These are phyloP conservation scores for Diachasmimorpha longicaudata DNA, from an alignment of 1,140 invertebrate species.

Conservation along the genomic window DNA sequence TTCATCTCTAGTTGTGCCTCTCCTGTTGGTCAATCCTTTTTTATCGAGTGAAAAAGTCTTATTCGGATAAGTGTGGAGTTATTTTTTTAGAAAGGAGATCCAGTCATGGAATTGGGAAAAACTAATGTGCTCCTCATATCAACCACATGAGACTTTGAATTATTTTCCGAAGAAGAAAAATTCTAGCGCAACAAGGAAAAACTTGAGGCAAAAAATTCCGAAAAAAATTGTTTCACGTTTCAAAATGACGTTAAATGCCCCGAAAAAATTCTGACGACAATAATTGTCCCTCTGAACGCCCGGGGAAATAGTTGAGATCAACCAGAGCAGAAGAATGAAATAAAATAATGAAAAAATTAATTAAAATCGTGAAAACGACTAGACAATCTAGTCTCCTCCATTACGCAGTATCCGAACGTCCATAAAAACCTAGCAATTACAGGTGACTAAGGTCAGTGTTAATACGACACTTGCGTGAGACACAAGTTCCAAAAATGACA, in stretches of 20 bases:
- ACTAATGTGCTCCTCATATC: not conserved
- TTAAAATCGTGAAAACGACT: not conserved
- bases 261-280: no score
- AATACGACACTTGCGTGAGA: slow-evolving; percentile 60
- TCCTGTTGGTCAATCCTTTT: not conserved
- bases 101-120: not conserved
- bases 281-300: no score
- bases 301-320: no score
- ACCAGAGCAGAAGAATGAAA: no score
- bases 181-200: no score
- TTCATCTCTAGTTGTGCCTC: not conserved
- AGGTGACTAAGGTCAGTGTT: slow-evolving; percentile 62
- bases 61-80: not conserved
- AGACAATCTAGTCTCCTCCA: not conserved
- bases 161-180: no score
- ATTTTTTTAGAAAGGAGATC: no score
- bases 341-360: no score
- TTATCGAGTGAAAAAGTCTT: not conserved
- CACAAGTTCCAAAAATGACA: slow-evolving; percentile 60
- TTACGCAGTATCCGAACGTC: not conserved
- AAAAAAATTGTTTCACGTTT: no score
- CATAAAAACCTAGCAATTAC: slow-evolving; percentile 47
- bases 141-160: no score
- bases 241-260: no score
- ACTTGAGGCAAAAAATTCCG: no score